Conservation (phyloP, 2,797 vertebrate species). For the Xerus rutilus region DNA sequence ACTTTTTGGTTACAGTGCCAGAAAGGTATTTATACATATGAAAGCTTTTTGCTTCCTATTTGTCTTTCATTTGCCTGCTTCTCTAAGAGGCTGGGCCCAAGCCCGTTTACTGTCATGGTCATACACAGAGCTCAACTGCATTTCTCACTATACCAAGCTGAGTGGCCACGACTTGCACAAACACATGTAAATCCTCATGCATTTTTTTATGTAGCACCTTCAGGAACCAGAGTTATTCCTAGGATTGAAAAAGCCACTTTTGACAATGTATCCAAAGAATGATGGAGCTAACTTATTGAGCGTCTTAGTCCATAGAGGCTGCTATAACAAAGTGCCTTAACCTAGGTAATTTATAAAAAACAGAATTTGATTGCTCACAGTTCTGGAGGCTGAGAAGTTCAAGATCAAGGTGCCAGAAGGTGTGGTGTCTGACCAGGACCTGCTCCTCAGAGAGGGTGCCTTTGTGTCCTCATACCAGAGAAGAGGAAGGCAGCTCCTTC, state of each 20-base stretch:
- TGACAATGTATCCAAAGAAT: neutral
- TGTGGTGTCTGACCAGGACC: neutral
- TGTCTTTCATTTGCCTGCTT: neutral
- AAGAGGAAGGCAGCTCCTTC: neutral
- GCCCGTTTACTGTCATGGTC: neutral
- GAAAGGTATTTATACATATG: neutral
- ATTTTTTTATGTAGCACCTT: neutral
- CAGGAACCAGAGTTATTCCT: neutral
- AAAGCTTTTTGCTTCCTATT: slow-evolving; percentile 24
- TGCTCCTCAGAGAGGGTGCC: neutral
- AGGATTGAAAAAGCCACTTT: neutral
- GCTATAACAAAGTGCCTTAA: neutral
- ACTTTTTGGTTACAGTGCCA: neutral
- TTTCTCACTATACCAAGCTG: slow-evolving; percentile 2
- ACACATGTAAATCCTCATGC: rapidly evolving
- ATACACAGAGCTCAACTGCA: neutral
- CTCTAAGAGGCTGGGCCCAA: neutral
- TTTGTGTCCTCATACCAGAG: neutral
- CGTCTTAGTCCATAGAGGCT: neutral
- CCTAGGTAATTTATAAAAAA: too few relatives aligned
- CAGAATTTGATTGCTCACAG: neutral
- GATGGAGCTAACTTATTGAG: neutral
- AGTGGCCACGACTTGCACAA: neutral
- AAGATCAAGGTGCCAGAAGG: neutral
- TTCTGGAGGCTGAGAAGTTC: neutral